Evolutionary conservation across 2,888 invertebrate species (phyloP).

Genomic region (Diogma glabrata): DNA sequence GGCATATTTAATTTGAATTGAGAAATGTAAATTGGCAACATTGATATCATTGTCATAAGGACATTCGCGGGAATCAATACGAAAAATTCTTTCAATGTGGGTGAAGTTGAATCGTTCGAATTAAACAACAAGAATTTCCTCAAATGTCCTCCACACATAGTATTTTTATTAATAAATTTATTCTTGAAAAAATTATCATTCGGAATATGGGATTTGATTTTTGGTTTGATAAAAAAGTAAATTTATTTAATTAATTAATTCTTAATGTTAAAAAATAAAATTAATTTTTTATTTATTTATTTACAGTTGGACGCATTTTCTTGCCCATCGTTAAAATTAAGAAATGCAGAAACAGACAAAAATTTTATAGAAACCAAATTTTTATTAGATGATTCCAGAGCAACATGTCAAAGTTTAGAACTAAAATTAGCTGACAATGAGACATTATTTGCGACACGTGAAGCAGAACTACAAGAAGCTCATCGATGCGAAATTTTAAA

Average conservation of each 20-base stretch:
- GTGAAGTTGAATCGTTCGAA: too few species aligned
- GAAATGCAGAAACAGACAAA: conserved; percentile 24
- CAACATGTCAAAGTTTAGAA: conserved; percentile 28
- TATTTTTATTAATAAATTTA: too few species aligned
- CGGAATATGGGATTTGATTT: background rate
- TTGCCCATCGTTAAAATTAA: conserved; percentile 27
- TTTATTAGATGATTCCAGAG: conserved; percentile 28
- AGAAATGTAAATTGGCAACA: too few species aligned
- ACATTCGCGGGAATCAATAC: too few species aligned
- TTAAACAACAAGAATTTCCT: too few species aligned
- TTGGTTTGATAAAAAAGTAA: conserved; percentile 1
- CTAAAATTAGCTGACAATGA: conserved; percentile 32
- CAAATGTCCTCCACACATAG: too few species aligned
- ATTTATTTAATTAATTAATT: background rate
- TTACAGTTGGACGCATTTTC: conserved; percentile 33
- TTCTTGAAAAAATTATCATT: too few species aligned
- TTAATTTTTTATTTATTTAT: conserved; percentile 11
- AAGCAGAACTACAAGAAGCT: conserved; percentile 29
- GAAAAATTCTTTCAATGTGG: too few species aligned
- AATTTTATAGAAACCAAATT: conserved; percentile 26
- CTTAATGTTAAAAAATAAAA: background rate
- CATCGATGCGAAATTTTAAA: conserved; percentile 32
- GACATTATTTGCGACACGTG: conserved; percentile 26
- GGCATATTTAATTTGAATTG: too few species aligned
- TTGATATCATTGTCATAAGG: too few species aligned